Percentiles rank a stretch among this genome's conserved stretches.
phyloP scores from a whole-genome alignment of 2,113 vertebrate species.

The Probosciger aterrimus region DNA sequence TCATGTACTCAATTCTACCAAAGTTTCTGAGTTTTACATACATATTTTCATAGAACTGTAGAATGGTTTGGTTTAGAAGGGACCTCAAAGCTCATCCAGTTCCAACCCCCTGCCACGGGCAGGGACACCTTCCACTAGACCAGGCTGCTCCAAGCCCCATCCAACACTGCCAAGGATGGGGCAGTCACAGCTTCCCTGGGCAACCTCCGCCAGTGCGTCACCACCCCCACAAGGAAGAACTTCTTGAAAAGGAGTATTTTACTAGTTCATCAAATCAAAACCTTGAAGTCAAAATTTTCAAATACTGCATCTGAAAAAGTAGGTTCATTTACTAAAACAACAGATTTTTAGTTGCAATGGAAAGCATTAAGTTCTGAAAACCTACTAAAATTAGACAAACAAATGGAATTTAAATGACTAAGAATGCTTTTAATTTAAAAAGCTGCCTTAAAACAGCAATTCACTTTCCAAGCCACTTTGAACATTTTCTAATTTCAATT shows the following conservation, averaged over 20 bases:
- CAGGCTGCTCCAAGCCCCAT: not conserved
- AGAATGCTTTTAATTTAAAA: not conserved
- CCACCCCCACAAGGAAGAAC: not conserved
- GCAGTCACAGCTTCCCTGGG: not conserved
- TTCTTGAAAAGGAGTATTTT: not conserved
- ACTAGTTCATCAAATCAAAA: not conserved
- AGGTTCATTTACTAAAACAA: not conserved
- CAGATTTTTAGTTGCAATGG: not conserved
- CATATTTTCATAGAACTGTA: not conserved
- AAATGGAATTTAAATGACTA: not conserved
- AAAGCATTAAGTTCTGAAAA: not conserved
- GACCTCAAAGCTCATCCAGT: not conserved
- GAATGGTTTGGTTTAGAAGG: not conserved
- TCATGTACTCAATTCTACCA: not conserved
- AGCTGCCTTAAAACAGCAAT: not conserved
- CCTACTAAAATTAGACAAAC: not conserved
- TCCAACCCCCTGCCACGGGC: not conserved
- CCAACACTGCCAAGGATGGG: not conserved
- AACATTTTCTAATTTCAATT: not conserved
- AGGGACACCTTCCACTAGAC: not conserved
- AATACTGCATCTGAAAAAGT: not conserved
- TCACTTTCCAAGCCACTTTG: not conserved
- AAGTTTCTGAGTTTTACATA: not conserved
- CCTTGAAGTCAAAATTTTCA: not conserved
- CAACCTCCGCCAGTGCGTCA: not conserved